Percentiles rank a stretch among this genome's conserved stretches.
phyloP scores from a whole-genome alignment of 2,113 vertebrate species.

The Geococcyx californianus region DNA sequence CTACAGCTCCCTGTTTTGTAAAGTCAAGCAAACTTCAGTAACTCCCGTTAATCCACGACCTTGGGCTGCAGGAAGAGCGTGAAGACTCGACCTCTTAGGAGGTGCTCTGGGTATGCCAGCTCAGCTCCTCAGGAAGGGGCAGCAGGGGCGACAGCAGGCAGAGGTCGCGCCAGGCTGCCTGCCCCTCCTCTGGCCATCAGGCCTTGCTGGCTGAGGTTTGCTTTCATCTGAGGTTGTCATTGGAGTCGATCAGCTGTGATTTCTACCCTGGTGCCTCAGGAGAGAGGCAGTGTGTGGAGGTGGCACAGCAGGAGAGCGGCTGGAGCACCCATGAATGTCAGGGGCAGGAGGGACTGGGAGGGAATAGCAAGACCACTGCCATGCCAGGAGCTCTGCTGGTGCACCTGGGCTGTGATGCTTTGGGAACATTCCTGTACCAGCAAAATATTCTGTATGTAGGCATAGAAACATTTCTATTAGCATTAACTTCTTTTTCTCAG shows the following conservation, averaged over 20 bases:
- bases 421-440: not conserved
- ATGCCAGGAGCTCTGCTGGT: not conserved
- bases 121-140: not conserved
- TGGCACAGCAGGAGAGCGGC: not conserved
- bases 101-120: not conserved
- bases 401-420: not conserved
- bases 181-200: not conserved
- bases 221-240: not conserved
- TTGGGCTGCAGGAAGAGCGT: not conserved
- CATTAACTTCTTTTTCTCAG: not conserved
- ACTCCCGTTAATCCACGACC: not conserved
- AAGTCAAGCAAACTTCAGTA: not conserved
- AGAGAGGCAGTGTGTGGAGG: rapidly evolving
- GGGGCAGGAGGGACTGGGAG: rapidly evolving
- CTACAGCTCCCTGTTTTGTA: not conserved
- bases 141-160: not conserved
- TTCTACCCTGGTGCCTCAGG: not conserved
- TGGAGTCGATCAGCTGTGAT: not conserved
- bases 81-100: not conserved
- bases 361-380: not conserved
- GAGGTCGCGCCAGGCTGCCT: not conserved
- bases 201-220: rapidly evolving
- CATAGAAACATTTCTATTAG: not conserved
- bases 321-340: not conserved
- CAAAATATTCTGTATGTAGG: not conserved